phyloP scores from a whole-genome alignment of 2,888 invertebrate species.

The Oxytorus armatus region DNA sequence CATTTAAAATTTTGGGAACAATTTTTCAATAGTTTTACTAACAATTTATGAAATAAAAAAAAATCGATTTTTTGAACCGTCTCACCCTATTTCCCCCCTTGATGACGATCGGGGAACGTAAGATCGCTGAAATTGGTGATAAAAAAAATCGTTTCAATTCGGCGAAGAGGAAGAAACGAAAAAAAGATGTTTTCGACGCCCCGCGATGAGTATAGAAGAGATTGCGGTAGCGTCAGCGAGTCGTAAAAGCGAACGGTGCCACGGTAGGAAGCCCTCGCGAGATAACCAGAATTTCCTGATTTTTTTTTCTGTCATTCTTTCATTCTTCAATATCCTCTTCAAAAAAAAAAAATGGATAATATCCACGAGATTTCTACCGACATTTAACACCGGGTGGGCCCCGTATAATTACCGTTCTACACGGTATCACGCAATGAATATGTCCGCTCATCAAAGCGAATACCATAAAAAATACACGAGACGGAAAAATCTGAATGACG shows the following conservation, averaged over 20 bases:
- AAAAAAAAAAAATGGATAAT: constrained; percentile 29
- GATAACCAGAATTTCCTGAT: constrained; percentile 46
- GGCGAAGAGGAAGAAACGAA: constrained; percentile 10
- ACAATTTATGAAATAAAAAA: no score
- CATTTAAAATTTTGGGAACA: no score
- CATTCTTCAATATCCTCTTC: constrained; percentile 12
- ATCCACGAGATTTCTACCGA: not conserved
- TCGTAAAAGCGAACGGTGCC: constrained; percentile 40
- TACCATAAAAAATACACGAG: no score
- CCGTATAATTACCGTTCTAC: not conserved
- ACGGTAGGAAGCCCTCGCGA: constrained; percentile 20
- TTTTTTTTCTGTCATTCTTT: no score
- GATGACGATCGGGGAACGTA: no score
- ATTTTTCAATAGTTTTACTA: no score
- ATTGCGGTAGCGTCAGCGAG: constrained; percentile 43
- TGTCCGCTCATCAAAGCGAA: constrained; percentile 17
- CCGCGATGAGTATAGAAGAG: not conserved
- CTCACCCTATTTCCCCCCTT: no score
- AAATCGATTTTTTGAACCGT: no score
- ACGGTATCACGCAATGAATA: constrained; percentile 1
- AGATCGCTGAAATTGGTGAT: no score
- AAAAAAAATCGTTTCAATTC: not conserved
- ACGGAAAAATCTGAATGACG: no score
- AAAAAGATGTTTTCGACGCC: not conserved
- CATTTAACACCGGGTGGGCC: constrained; percentile 31